phyloP scores from a whole-genome alignment of 2,888 invertebrate genomes.

The Argyra leucocephala region DNA sequence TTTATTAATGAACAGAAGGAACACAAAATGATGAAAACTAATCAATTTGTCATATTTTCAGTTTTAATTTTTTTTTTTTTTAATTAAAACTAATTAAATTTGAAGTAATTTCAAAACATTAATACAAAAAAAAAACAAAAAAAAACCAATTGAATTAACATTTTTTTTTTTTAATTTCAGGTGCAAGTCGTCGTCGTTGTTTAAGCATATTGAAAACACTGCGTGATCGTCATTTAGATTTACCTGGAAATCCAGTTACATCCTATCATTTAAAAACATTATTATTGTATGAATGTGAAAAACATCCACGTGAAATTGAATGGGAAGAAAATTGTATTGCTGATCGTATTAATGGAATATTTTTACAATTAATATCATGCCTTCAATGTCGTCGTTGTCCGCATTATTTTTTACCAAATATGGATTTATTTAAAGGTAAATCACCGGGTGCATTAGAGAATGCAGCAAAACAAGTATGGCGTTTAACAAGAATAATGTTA shows the following conservation, averaged over 20 bases:
- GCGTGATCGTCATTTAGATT: constrained; percentile 79
- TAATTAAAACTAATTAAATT: neutral
- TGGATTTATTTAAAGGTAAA: constrained; percentile 89
- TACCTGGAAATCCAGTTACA: constrained; percentile 81
- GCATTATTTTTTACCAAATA: constrained; percentile 88
- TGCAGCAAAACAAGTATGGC: constrained; percentile 89
- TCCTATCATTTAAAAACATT: constrained; percentile 87
- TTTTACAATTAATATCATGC: constrained; percentile 88
- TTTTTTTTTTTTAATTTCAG: constrained; percentile 28
- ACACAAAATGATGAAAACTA: too few species aligned
- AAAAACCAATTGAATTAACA: constrained; percentile 5
- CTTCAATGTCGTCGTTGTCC: constrained; percentile 91
- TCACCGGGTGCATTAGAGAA: constrained; percentile 83
- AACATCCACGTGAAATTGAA: constrained; percentile 85
- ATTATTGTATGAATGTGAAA: constrained; percentile 90
- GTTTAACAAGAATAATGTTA: constrained; percentile 80
- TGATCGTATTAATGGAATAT: constrained; percentile 87
- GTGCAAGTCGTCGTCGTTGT: constrained; percentile 75
- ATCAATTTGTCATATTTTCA: neutral
- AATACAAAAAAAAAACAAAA: neutral
- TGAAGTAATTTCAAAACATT: neutral
- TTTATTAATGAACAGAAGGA: too few species aligned
- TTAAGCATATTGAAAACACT: constrained; percentile 84
- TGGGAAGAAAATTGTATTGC: constrained; percentile 91
- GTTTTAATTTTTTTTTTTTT: neutral